phyloP scores from a whole-genome alignment of 2,113 vertebrate genomes.

The Apodemus sylvaticus region DNA sequence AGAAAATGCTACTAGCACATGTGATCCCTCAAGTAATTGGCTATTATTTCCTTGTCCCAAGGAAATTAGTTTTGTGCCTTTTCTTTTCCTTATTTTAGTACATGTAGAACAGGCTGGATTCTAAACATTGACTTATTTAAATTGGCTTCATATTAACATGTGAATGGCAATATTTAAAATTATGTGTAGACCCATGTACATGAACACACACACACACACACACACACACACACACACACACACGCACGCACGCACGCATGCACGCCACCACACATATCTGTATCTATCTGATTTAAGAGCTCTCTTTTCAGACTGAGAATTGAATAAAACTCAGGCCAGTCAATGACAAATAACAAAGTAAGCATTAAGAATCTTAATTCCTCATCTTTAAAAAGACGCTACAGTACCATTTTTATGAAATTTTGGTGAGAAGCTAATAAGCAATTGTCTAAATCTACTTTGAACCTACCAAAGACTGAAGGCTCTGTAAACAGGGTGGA shows the following conservation, averaged over 20 bases:
- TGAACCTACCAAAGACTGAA: not conserved
- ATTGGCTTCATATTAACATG: not conserved
- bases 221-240: no score
- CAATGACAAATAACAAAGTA: slow-evolving; percentile 4
- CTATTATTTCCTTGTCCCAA: slow-evolving; percentile 12
- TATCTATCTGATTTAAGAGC: not conserved
- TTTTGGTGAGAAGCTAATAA: not conserved
- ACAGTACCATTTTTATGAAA: not conserved
- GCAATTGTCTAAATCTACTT: not conserved
- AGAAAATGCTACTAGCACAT: slow-evolving; percentile 42
- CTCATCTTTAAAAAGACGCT: slow-evolving; percentile 5
- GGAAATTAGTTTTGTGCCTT: not conserved
- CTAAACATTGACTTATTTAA: not conserved
- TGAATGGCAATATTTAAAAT: not conserved
- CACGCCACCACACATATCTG: not conserved
- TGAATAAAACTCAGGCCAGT: not conserved
- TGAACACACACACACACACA: not conserved
- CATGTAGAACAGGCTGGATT: not conserved
- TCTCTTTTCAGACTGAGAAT: not conserved
- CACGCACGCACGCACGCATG: no score
- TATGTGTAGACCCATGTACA: not conserved
- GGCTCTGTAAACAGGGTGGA: not conserved
- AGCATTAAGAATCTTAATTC: not conserved
- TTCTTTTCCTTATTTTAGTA: not conserved
- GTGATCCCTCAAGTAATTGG: not conserved